Base-by-base conservation (phyloP, 1,140 invertebrate genomes). In the Aphaenogaster ashmeadi region DNA sequence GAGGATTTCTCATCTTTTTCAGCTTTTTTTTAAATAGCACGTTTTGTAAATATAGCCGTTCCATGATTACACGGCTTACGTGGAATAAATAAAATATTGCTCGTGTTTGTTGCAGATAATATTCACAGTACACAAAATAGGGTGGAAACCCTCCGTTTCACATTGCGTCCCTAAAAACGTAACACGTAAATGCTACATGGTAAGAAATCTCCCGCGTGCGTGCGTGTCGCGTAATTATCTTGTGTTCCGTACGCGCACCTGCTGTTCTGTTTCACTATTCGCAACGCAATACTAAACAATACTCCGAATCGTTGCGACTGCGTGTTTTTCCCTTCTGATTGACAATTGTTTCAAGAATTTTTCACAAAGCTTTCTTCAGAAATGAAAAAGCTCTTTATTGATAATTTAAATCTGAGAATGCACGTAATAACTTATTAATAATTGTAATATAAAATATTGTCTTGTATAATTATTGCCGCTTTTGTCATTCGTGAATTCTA, bases 11-110 rank as follows among this genome's bases (percentile, higher is more conserved):
- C n/a, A 18, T 38, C 41, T 58, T 38, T 8, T 27, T 58, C n/a
- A 18, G 21, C 41, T 44, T 38, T 8, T 27, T 58, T 41, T 47
- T 47, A 33, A 33, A 52, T 27, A 44, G 3, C 11, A 21, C 13
- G 21, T 69, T 80, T 54, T 27, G 3, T 13, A 38, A 64, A 64
- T 47, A n/a, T 27, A 18, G 5, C 11, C 41, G 27, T 62, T 27
- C 18, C 9, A 62, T 47, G 33, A 47, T 36, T 64, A 13, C 15
- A 44, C 21, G 7, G 21, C 41, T 44, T 44, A 47, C 18, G 9
- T 2, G 13, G 9, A 18, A 80, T 69, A 5, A 80, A 54, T 80
- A 80, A 79, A 64, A 79, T 62, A 67, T 21, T 33, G 33, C n/a
- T 69, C 13, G 15, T 69, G 44, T 38, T 38, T 67, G 1, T 79